Evolutionary conservation across 1,140 invertebrate species (phyloP).

Genomic region (Drosophila virilis): DNA sequence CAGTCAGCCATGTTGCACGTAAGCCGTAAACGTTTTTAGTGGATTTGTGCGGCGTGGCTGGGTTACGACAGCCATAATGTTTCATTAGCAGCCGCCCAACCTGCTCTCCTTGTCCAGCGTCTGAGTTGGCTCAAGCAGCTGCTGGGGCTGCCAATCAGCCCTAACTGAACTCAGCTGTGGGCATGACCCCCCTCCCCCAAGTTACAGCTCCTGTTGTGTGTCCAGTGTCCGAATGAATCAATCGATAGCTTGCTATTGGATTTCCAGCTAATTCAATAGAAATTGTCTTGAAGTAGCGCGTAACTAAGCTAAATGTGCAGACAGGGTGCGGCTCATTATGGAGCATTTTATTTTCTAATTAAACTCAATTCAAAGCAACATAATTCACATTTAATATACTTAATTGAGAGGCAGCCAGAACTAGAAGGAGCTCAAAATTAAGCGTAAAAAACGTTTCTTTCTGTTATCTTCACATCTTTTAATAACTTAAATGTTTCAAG

Average conservation of each 20-base stretch:
- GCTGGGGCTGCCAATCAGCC: slow-evolving; percentile 23
- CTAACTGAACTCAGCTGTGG: background rate
- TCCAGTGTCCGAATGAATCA: slow-evolving; percentile 23
- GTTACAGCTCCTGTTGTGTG: background rate
- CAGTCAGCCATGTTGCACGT: slow-evolving; percentile 65
- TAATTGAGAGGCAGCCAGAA: background rate
- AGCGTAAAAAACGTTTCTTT: too few species aligned
- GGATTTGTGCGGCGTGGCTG: slow-evolving; percentile 71
- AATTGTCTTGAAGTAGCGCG: slow-evolving; percentile 17
- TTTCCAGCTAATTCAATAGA: slow-evolving; percentile 37
- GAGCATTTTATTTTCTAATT: slow-evolving; percentile 1
- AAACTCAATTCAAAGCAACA: background rate
- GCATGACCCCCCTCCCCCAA: too few species aligned
- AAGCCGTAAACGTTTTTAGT: slow-evolving; percentile 80
- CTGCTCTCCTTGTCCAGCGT: slow-evolving; percentile 44
- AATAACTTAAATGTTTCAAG: too few species aligned
- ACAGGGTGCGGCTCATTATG: background rate
- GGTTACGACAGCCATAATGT: slow-evolving; percentile 73
- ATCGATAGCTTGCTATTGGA: slow-evolving; percentile 25
- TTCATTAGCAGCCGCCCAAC: slow-evolving; percentile 64
- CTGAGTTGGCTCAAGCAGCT: slow-evolving; percentile 11
- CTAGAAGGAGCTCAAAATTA: too few species aligned
- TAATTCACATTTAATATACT: slow-evolving; percentile 2
- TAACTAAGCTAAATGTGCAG: background rate
- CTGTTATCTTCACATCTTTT: too few species aligned